phyloP scores from a whole-genome alignment of 2,113 vertebrate genomes.

The Microtus montanus region DNA sequence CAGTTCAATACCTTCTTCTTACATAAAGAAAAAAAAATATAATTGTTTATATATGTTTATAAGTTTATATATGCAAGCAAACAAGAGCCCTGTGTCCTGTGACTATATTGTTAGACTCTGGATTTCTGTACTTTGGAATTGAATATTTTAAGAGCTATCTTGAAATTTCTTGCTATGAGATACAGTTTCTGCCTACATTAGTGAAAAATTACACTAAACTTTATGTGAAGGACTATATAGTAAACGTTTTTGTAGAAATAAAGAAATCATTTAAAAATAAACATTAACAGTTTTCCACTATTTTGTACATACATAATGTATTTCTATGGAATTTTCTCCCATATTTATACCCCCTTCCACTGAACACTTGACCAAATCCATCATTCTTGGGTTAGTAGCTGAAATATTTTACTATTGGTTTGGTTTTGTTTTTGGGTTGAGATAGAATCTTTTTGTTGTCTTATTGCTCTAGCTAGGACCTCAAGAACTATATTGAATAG shows the following conservation, averaged over 20 bases:
- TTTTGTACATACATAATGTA: not conserved
- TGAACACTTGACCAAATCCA: not conserved
- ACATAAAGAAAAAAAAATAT: not conserved
- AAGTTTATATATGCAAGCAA: not conserved
- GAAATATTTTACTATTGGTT: not conserved
- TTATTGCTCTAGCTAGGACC: too few species aligned
- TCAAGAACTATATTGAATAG: too few species aligned
- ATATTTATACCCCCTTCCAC: not conserved
- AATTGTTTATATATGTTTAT: not conserved
- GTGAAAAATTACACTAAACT: conserved; percentile 17
- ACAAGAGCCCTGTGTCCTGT: not conserved
- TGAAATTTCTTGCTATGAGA: not conserved
- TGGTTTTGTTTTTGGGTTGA: not conserved
- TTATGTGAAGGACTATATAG: not conserved
- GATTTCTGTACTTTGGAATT: not conserved
- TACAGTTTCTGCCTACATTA: not conserved
- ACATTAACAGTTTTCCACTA: not conserved
- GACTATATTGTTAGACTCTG: not conserved
- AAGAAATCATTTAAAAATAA: not conserved
- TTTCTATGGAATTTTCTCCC: not conserved
- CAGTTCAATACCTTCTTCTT: not conserved
- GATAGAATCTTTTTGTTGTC: not conserved
- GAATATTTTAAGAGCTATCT: not conserved
- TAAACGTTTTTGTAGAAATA: not conserved
- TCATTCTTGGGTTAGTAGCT: not conserved